These are phyloP conservation scores for Hirtodrosophila confusa DNA, from an alignment of 2,888 invertebrate species.

Conservation along the genomic window DNA sequence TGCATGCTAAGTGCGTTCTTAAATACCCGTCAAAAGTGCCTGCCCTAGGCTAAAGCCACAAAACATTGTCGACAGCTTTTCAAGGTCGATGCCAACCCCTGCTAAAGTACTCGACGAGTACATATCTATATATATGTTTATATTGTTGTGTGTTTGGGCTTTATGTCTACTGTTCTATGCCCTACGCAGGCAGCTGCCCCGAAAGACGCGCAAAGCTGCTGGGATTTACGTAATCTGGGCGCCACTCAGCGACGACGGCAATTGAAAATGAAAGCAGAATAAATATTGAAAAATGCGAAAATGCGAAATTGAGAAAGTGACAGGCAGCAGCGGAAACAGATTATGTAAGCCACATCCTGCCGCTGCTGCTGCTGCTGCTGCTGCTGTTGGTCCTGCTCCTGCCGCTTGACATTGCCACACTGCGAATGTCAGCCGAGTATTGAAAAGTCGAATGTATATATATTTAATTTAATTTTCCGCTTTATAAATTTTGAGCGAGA, in stretches of 20 bases:
- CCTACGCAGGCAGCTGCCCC: conserved; percentile 14
- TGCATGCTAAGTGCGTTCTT: conserved; percentile 49
- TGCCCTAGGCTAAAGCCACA: conserved; percentile 15
- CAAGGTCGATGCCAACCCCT: conserved; percentile 61
- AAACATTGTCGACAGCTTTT: conserved; percentile 51
- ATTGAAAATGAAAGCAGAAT: conserved; percentile 51
- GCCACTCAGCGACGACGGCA: conserved; percentile 41
- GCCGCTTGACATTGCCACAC: conserved; percentile 42
- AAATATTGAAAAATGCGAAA: conserved; percentile 12
- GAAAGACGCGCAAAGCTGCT: conserved; percentile 38
- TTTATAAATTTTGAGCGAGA: conserved; percentile 6
- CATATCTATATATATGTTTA: conserved; percentile 11
- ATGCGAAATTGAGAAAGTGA: conserved; percentile 6
- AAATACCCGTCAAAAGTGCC: conserved; percentile 44
- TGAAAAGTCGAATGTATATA: conserved; percentile 4
- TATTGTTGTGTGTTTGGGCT: conserved; percentile 41
- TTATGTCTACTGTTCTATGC: conserved; percentile 30
- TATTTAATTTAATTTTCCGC: conserved; percentile 23
- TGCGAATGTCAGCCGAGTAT: conserved; percentile 41
- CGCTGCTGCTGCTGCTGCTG: not conserved
- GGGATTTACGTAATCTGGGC: conserved; percentile 66
- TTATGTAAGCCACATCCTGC: conserved; percentile 47
- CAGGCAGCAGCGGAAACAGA: conserved; percentile 3
- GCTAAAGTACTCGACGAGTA: conserved; percentile 13
- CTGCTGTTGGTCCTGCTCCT: not conserved